Evolutionary conservation across 2,888 invertebrate species (phyloP).

Genomic region (Hermaeophaga mercurialis): DNA sequence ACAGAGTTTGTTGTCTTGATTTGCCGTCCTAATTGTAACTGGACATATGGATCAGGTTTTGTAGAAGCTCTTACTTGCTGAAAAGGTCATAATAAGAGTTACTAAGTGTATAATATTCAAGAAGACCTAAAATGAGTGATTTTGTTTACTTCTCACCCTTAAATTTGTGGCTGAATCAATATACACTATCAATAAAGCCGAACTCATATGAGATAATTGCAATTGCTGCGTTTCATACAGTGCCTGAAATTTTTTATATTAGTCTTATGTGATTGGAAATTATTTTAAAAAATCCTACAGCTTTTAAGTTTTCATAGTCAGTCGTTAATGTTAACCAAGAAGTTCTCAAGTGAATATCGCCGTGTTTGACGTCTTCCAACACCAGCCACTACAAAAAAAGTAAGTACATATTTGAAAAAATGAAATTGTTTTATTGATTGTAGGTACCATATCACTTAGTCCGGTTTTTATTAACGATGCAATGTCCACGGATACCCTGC

Average conservation of each 20-base stretch:
- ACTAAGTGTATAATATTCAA: too few species aligned
- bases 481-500: conserved; percentile 73
- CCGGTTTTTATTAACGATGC: conserved; percentile 70
- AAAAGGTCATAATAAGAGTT: conserved; percentile 16
- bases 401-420: conserved; percentile 5
- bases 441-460: conserved; percentile 70
- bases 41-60: conserved; percentile 83
- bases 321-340: conserved; percentile 85
- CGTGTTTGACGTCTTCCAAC: conserved; percentile 92
- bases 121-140: too few species aligned
- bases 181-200: conserved; percentile 81
- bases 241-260: conserved; percentile 66
- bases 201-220: conserved; percentile 75
- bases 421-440: background rate
- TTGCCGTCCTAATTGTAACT: conserved; percentile 77
- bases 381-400: conserved; percentile 79
- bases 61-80: conserved; percentile 60
- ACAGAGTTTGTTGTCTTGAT: conserved; percentile 72
- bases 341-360: conserved; percentile 86
- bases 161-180: conserved; percentile 90
- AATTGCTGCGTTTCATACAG: conserved; percentile 74
- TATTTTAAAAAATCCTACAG: conserved; percentile 67
- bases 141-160: conserved; percentile 77
- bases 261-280: too few species aligned
- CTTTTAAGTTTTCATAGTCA: conserved; percentile 71